phyloP scores from a whole-genome alignment of 1,140 invertebrate species.

The Caenorhabditis brenneri region DNA sequence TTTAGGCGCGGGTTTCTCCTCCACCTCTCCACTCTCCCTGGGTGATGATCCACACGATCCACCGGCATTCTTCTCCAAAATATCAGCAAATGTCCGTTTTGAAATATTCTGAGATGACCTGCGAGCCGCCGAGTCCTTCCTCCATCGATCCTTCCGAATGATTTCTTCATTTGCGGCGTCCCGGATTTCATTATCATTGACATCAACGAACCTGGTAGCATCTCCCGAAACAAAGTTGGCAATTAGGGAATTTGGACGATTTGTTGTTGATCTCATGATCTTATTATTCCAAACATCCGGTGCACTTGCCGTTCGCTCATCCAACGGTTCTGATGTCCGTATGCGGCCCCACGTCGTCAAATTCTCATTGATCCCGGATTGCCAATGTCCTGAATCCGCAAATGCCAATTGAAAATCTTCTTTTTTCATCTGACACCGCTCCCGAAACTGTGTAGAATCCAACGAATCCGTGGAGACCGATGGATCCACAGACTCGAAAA shows the following conservation, averaged over 20 bases:
- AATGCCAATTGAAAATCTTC: constrained; percentile 71
- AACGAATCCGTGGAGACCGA: constrained; percentile 65
- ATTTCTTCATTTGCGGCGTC: constrained; percentile 59
- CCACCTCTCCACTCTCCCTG: too few species aligned
- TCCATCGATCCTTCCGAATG: constrained; percentile 48
- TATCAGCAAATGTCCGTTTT: constrained; percentile 57
- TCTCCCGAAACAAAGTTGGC: constrained; percentile 68
- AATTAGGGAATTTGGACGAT: constrained; percentile 51
- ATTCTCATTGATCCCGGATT: constrained; percentile 32
- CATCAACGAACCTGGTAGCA: constrained; percentile 61
- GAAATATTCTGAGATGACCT: constrained; percentile 55
- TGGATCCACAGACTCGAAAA: constrained; percentile 49
- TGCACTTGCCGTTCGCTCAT: constrained; percentile 48
- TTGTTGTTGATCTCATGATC: constrained; percentile 58
- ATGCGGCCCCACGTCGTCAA: constrained; percentile 59
- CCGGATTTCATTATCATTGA: constrained; percentile 70
- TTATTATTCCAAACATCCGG: constrained; percentile 54
- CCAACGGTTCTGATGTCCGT: constrained; percentile 46
- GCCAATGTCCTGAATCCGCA: constrained; percentile 68
- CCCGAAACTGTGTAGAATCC: constrained; percentile 52
- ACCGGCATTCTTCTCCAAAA: constrained; percentile 45
- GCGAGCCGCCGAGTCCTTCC: constrained; percentile 49
- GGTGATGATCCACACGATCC: background rate
- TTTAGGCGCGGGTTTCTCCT: constrained; percentile 55
- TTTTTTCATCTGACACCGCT: constrained; percentile 64